These are phyloP conservation scores for Heterodera filipjevi DNA, from an alignment of 2,888 invertebrate genomes.

Conservation along the genomic window DNA sequence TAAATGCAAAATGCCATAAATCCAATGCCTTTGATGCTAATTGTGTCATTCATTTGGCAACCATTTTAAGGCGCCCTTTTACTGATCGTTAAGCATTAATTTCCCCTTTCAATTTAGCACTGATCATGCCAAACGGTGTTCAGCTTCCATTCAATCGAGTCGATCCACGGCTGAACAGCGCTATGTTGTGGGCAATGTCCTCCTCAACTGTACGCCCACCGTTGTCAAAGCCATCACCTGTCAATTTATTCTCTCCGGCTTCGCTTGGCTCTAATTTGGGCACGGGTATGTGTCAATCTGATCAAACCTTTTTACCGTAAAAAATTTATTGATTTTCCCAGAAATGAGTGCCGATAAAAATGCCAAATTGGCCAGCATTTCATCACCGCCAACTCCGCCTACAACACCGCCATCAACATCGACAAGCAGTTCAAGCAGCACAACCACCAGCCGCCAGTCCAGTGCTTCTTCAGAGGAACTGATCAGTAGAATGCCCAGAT, in stretches of 20 bases:
- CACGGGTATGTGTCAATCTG: neutral
- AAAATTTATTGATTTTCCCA: neutral
- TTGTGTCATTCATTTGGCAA: neutral
- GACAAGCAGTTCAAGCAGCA: neutral
- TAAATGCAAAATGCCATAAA: no score
- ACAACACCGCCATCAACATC: neutral
- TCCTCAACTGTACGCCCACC: neutral
- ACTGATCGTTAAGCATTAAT: neutral
- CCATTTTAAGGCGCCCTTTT: neutral
- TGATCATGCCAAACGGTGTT: slow-evolving; percentile 8
- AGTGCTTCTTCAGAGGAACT: slow-evolving; percentile 4
- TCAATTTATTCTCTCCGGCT: neutral
- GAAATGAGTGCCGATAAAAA: neutral
- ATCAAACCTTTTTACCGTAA: no score
- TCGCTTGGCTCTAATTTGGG: neutral
- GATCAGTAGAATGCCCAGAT: slow-evolving; percentile 33
- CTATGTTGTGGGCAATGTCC: neutral
- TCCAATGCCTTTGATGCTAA: neutral
- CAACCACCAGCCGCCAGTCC: neutral
- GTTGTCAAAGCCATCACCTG: neutral
- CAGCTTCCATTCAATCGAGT: slow-evolving; percentile 15
- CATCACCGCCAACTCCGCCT: neutral
- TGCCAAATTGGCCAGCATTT: neutral
- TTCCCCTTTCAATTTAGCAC: neutral
- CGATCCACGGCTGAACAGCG: slow-evolving; percentile 12